Evolutionary conservation across 2,888 invertebrate species (phyloP).

Genomic region (Diachrysia chrysitis): DNA sequence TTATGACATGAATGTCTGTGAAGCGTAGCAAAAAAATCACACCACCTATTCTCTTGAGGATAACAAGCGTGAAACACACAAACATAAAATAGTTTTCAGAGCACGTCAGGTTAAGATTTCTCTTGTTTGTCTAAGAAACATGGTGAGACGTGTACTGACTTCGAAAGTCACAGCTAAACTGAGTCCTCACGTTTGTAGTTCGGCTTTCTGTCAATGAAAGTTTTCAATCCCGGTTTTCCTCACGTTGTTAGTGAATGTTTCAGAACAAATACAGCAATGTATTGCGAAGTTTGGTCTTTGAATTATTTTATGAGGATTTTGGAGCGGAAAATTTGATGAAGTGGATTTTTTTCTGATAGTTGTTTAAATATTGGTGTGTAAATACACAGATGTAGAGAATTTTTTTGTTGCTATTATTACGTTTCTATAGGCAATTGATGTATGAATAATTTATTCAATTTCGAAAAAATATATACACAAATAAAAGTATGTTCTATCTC

Average conservation of each 20-base stretch:
- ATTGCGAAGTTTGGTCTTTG: conserved; percentile 5
- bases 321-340: neutral
- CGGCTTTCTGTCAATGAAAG: conserved; percentile 15
- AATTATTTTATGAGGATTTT: neutral
- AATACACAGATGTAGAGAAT: neutral
- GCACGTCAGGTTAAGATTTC: conserved; percentile 31
- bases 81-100: conserved; percentile 30
- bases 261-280: neutral
- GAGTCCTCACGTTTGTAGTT: conserved; percentile 35
- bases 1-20: too few species aligned
- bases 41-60: neutral
- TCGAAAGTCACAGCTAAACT: conserved; percentile 34
- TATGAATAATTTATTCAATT: too few species aligned
- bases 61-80: conserved; percentile 5
- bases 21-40: neutral
- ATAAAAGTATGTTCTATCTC: too few species aligned
- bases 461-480: too few species aligned
- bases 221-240: conserved; percentile 6
- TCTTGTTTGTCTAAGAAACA: conserved; percentile 41
- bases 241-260: neutral
- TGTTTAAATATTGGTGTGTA: neutral
- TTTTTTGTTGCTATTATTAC: neutral
- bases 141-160: conserved; percentile 36
- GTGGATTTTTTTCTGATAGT: neutral
- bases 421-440: too few species aligned